phyloP scores from a whole-genome alignment of 2,888 invertebrate species.

The Isoperla grammatica region DNA sequence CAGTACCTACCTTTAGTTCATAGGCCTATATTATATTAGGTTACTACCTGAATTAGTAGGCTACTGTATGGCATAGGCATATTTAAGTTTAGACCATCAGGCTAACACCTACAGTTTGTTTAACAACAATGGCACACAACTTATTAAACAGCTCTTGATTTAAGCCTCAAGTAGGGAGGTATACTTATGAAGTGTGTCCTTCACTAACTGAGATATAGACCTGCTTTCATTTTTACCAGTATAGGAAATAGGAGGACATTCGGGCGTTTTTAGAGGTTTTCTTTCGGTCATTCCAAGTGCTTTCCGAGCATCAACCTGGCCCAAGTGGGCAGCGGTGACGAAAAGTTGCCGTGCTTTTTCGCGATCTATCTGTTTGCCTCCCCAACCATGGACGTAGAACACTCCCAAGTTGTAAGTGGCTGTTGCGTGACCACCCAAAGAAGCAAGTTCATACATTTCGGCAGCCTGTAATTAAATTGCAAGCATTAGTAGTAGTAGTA shows the following conservation, averaged over 20 bases:
- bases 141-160: too few species aligned
- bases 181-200: conserved; percentile 10
- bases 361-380: conserved; percentile 50
- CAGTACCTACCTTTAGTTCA: too few species aligned
- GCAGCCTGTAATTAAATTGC: conserved; percentile 60
- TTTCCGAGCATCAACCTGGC: conserved; percentile 52
- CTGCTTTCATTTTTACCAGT: background rate
- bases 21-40: too few species aligned
- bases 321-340: conserved; percentile 52
- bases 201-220: background rate
- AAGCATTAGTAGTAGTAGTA: too few species aligned
- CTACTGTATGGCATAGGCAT: too few species aligned
- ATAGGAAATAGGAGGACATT: too few species aligned
- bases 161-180: conserved; percentile 5
- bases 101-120: too few species aligned
- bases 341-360: conserved; percentile 51
- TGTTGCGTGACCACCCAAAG: conserved; percentile 56
- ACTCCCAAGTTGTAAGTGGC: conserved; percentile 66
- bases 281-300: conserved; percentile 41
- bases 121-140: too few species aligned
- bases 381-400: conserved; percentile 59
- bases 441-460: conserved; percentile 58
- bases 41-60: too few species aligned
- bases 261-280: background rate
- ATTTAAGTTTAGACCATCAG: too few species aligned